phyloP scores from a whole-genome alignment of 1,140 invertebrate genomes.

The Diorhabda elongata region DNA sequence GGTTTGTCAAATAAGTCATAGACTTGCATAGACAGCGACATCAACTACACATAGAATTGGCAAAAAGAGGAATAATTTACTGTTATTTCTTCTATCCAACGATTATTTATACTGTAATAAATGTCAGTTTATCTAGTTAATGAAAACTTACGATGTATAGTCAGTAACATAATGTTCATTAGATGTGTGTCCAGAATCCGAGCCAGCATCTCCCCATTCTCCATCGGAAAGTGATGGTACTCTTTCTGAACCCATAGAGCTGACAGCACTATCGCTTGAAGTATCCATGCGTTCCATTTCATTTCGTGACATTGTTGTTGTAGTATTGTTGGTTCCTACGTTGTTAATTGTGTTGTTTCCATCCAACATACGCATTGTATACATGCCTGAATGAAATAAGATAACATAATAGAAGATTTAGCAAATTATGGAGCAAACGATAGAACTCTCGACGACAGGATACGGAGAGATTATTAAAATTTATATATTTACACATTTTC shows the following conservation, averaged over 20 bases:
- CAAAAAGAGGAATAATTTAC: too few relatives aligned
- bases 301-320: slow-evolving; percentile 45
- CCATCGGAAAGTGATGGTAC: slow-evolving; percentile 81
- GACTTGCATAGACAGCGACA: too few relatives aligned
- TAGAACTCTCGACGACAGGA: too few relatives aligned
- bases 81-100: too few relatives aligned
- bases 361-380: slow-evolving; percentile 80
- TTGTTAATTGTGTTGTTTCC: slow-evolving; percentile 45
- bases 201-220: slow-evolving; percentile 83
- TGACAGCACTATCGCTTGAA: slow-evolving; percentile 81
- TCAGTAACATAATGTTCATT: slow-evolving; percentile 58
- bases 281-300: slow-evolving; percentile 70
- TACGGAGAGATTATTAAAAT: too few relatives aligned
- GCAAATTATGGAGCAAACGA: too few relatives aligned
- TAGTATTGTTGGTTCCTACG: slow-evolving; percentile 43
- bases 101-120: neutral
- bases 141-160: slow-evolving; percentile 47
- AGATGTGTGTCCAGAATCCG: slow-evolving; percentile 71
- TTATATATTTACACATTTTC: too few relatives aligned
- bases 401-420: too few relatives aligned
- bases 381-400: slow-evolving; percentile 65
- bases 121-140: neutral
- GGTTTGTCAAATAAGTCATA: too few relatives aligned
- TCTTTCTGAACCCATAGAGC: slow-evolving; percentile 87
- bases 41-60: too few relatives aligned